These are phyloP conservation scores for Goniozus legneri DNA, from an alignment of 1,140 invertebrate genomes.

Conservation along the genomic window DNA sequence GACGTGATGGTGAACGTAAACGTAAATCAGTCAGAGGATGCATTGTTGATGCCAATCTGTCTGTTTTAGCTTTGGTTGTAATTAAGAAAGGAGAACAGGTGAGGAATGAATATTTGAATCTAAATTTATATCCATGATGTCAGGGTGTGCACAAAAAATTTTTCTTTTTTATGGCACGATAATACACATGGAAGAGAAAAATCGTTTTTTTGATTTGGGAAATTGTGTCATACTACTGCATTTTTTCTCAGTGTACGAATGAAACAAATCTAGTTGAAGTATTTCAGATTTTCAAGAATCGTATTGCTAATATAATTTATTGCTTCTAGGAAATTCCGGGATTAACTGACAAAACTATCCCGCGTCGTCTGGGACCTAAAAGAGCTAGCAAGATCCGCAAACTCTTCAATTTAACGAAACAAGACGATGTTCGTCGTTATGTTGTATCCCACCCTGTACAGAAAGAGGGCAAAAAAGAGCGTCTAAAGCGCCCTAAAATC, in stretches of 20 bases:
- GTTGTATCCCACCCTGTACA: slow-evolving; percentile 89
- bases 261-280: too few species aligned
- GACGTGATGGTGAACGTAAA: slow-evolving; percentile 94
- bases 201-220: too few species aligned
- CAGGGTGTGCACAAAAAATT: slow-evolving; percentile 26
- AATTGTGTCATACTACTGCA: too few species aligned
- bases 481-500: slow-evolving; percentile 95
- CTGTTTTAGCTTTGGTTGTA: slow-evolving; percentile 89
- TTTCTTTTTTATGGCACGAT: slow-evolving; percentile 28
- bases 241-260: too few species aligned
- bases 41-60: slow-evolving; percentile 96
- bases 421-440: slow-evolving; percentile 97
- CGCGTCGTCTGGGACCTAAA: slow-evolving; percentile 95
- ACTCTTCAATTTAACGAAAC: slow-evolving; percentile 93
- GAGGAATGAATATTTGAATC: too few species aligned
- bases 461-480: slow-evolving; percentile 85
- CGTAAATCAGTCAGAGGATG: slow-evolving; percentile 98
- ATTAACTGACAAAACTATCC: slow-evolving; percentile 91
- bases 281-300: too few species aligned
- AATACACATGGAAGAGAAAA: too few species aligned
- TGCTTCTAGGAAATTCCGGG: slow-evolving; percentile 85
- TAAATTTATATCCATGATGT: too few species aligned
- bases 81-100: slow-evolving; percentile 92
- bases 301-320: too few species aligned
- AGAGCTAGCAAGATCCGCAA: slow-evolving; percentile 97